phyloP scores from a whole-genome alignment of 2,888 invertebrate species.

The Stratiomys singularior region DNA sequence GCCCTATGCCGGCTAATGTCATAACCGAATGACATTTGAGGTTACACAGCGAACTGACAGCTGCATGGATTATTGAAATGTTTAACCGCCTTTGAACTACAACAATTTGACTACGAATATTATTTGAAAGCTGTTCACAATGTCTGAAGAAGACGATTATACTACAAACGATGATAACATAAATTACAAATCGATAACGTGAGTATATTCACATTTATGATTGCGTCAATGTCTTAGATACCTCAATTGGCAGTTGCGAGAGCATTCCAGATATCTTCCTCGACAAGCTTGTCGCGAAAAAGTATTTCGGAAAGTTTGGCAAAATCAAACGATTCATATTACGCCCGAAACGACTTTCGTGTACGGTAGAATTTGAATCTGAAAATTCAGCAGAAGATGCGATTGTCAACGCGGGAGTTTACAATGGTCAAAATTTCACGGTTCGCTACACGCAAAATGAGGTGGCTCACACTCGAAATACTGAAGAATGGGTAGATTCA shows the following conservation, averaged over 20 bases:
- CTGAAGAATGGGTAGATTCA: constrained; percentile 68
- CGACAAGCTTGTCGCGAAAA: constrained; percentile 71
- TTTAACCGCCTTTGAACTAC: no score
- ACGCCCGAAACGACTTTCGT: constrained; percentile 72
- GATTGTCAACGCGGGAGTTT: constrained; percentile 71
- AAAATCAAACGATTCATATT: constrained; percentile 73
- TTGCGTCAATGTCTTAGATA: background rate
- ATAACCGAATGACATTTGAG: background rate
- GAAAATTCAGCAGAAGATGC: constrained; percentile 71
- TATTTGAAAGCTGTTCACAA: background rate
- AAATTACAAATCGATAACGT: constrained; percentile 59
- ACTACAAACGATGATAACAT: constrained; percentile 52
- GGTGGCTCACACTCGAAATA: constrained; percentile 62
- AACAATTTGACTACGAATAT: no score
- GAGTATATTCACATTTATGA: constrained; percentile 40
- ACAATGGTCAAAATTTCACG: constrained; percentile 72
- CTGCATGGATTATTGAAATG: background rate
- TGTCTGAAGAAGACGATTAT: constrained; percentile 50
- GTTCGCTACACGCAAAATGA: constrained; percentile 69
- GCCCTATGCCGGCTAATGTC: background rate
- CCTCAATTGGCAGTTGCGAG: constrained; percentile 67
- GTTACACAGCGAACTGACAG: background rate
- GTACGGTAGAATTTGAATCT: constrained; percentile 76
- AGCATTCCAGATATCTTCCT: constrained; percentile 74
- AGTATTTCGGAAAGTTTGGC: constrained; percentile 79